Evolutionary conservation across 2,888 invertebrate genomes (phyloP), one percentile per base, ranked within the genome.

Genomic region (Endotricha flammealis): DNA sequence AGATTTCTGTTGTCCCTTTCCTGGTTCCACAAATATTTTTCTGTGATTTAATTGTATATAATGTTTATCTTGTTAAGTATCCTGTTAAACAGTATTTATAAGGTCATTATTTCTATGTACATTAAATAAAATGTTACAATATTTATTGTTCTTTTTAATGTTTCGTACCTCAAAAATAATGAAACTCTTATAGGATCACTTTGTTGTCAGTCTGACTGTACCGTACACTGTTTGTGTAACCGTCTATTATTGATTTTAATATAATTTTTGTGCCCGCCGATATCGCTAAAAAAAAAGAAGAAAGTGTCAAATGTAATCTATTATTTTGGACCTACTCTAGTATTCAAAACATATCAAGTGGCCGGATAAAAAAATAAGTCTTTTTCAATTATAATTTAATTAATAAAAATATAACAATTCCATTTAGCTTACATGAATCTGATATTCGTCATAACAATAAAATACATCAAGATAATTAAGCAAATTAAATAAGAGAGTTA

Each of bases 351-450:
- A n/a, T n/a, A n/a, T n/a, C n/a, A n/a, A n/a, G n/a, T n/a, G n/a
- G n/a, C n/a, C n/a, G n/a, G n/a, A n/a, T n/a, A n/a, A n/a, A n/a
- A n/a, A n/a, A n/a, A n/a, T n/a, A n/a, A n/a, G 40, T 38, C 9
- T 28, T 32, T 50, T 49, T 31, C 30, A 61, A 66, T 67, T 53
- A 69, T 70, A 66, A 54, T 76, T 79, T 79, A 75, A 68, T 82
- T 53, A 53, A 68, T 82, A 79, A 82, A 82, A 81, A 81, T 73
- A 80, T 77, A 79, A 72, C 68, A 77, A 68, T 64, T 69, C 53
- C 58, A 64, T 75, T 70, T 60, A 64, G 67, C 63, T 73, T 72
- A 70, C 60, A 61, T 57, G 54, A 56, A 55, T 63, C 50, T 51
- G 48, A 57, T 59, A 60, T 41, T 53, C 48, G 57, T 57, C 61